phyloP scores from a whole-genome alignment of 92 coral and sea anemone genomes.

The Palythoa caribaeorum region DNA sequence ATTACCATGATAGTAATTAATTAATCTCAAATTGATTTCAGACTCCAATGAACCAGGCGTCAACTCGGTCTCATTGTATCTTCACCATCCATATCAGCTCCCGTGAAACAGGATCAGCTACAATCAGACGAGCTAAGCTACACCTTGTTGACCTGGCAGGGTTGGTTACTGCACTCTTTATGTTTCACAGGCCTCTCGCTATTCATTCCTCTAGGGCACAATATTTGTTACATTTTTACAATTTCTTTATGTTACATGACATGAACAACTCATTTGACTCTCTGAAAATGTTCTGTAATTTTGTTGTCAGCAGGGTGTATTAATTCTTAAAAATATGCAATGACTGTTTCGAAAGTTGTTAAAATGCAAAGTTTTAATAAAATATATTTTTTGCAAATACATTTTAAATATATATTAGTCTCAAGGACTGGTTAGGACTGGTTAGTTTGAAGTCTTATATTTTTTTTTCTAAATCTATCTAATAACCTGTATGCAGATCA shows the following conservation, averaged over 20 bases:
- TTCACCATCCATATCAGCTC: conserved; percentile 92
- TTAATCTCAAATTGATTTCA: conserved; percentile 13
- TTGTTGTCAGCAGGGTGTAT: no score
- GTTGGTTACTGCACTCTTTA: conserved; percentile 46
- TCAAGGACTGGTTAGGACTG: no score
- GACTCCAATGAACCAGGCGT: conserved; percentile 99
- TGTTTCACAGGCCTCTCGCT: not conserved
- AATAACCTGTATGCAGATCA: conserved; percentile 63
- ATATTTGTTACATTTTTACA: not conserved
- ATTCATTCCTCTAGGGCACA: not conserved
- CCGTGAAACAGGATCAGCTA: conserved; percentile 93
- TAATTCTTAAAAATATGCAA: no score
- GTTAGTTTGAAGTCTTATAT: no score
- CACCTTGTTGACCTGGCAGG: conserved; percentile 99
- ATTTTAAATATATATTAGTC: no score
- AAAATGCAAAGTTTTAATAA: no score
- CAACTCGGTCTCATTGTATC: conserved; percentile 97
- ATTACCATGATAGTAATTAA: not conserved
- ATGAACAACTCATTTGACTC: no score
- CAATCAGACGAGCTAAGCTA: conserved; percentile 93
- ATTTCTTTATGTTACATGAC: not conserved
- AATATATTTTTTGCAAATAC: no score
- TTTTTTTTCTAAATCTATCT: no score
- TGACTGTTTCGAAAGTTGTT: no score
- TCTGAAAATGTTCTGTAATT: no score